These are phyloP conservation scores for Tachysurus fulvidraco DNA, from an alignment of 2,113 vertebrate genomes.

Conservation along the genomic window DNA sequence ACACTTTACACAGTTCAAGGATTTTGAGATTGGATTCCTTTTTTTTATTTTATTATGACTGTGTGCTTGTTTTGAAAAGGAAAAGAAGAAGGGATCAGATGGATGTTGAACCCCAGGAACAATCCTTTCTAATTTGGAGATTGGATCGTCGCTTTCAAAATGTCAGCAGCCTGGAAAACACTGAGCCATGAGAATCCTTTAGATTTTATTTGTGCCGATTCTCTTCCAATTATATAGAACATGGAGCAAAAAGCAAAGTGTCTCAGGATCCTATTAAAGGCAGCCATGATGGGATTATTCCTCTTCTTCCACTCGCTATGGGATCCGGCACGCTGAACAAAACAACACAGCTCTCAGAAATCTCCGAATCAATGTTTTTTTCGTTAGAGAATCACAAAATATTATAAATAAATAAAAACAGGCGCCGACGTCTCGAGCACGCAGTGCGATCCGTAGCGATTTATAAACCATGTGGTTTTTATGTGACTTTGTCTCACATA, in stretches of 20 bases:
- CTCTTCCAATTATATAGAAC: slow-evolving; percentile 42
- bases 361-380: neutral
- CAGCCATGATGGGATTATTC: slow-evolving; percentile 22
- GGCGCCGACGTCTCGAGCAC: neutral
- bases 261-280: slow-evolving; percentile 37
- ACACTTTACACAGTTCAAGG: slow-evolving; percentile 34
- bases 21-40: slow-evolving; percentile 31
- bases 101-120: slow-evolving; percentile 31
- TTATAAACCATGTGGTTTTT: neutral
- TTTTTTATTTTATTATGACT: neutral
- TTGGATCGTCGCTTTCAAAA: slow-evolving; percentile 47
- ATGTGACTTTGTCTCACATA: neutral
- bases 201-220: slow-evolving; percentile 31
- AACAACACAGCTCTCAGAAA: neutral
- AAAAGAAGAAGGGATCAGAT: slow-evolving; percentile 38
- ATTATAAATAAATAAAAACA: neutral
- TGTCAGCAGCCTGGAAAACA: slow-evolving; percentile 42
- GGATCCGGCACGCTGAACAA: slow-evolving; percentile 10
- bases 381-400: neutral
- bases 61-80: slow-evolving; percentile 38
- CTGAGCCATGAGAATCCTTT: slow-evolving; percentile 35
- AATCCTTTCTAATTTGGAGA: slow-evolving; percentile 42
- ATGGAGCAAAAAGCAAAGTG: slow-evolving; percentile 27
- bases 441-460: neutral
- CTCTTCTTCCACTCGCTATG: neutral